Evolutionary conservation across 1,140 invertebrate genomes (phyloP), one percentile per base, ranked within the genome.

Genomic region (Bombus confusus): DNA sequence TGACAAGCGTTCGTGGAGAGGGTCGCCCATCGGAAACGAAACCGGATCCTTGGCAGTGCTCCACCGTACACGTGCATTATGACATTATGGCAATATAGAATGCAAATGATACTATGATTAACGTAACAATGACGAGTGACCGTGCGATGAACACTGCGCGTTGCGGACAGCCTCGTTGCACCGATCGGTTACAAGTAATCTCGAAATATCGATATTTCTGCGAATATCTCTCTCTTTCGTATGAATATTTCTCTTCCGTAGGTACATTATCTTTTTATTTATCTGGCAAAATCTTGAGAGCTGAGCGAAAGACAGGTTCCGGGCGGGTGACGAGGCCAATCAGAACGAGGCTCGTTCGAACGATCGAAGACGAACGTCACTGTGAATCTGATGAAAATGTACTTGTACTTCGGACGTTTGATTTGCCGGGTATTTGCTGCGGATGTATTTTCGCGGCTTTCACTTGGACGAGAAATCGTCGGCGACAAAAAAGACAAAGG

Each of bases 391-490:
- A 25, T 22, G 41, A 52, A 52, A 52, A 52, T 22, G 18, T 52
- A 52, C 28, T 75, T 73, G 41, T 10, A 43, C 37, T 39, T 43
- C n/a, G 37, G 78, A 59, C 66, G 57, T 84, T 69, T 57, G 47
- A 66, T 68, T 62, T 57, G 66, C 37, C 62, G 41, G n/a, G 2
- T 66, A 15, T 31, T 18, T 66, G 71, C 43, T 62, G 47, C 43
- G 62, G 79, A 81, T 83, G 62, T 41, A 75, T 52, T 82, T 52
- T 69, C 74, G 52, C 71, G 69, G 18, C 13, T 8, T 81, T 91
- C 84, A 91, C 74, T 90, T 80, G 77, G 68, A 80, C 74, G 83
- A 90, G 41, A 87, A 66, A 77, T 59, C 83, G 80, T 75, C 83
- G 64, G 83, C 76, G 34, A 76, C 64, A 62, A 86, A 28, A 25